These are phyloP conservation scores for Oceanodroma leucorhoa DNA, from an alignment of 2,797 vertebrate species.

Conservation along the genomic window DNA sequence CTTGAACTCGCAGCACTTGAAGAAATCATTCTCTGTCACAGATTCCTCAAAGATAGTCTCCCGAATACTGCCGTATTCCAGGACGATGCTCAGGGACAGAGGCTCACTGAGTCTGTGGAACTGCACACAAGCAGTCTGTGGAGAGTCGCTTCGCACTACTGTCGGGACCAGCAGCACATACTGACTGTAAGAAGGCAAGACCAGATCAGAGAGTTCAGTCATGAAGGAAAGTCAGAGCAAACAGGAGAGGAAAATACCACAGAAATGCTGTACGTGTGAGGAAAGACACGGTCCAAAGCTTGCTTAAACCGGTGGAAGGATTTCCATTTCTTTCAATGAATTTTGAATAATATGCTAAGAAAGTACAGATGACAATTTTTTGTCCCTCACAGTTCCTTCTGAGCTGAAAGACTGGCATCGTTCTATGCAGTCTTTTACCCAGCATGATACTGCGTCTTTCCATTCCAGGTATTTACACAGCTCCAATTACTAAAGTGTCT, in stretches of 20 bases:
- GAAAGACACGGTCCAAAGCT: not conserved
- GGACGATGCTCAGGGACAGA: conserved; percentile 18
- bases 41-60: conserved; percentile 51
- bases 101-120: conserved; percentile 56
- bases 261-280: fast-evolving
- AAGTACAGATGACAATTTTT: not conserved
- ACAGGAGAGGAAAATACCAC: not conserved
- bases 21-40: conserved; percentile 4
- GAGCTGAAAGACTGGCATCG: not conserved
- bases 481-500: not conserved
- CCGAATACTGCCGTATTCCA: conserved; percentile 36
- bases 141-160: conserved; percentile 33
- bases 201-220: not conserved
- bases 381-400: not conserved
- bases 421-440: not conserved
- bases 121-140: conserved; percentile 66
- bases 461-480: not conserved
- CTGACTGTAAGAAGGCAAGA: conserved; percentile 28
- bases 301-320: not conserved
- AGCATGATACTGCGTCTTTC: not conserved
- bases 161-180: conserved; percentile 68
- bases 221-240: not conserved
- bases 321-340: not conserved
- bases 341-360: not conserved
- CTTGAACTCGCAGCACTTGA: conserved; percentile 63